Base-by-base conservation (phyloP, 2,888 invertebrate genomes). In the Synanthedon tipuliformis region DNA sequence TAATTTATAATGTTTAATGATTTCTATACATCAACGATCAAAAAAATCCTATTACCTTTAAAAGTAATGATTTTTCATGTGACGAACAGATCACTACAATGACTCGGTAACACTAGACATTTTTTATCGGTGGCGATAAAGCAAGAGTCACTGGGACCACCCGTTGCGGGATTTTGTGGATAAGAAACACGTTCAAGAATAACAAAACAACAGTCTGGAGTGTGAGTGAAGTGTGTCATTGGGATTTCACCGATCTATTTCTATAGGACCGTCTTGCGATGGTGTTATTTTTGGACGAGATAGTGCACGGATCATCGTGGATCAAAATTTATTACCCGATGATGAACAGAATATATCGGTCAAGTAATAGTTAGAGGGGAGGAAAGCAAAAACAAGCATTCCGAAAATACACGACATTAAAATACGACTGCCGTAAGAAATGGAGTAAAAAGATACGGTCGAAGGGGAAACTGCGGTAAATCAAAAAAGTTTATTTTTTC, bases 181-280 rank as follows among this genome's bases (percentile, higher is more conserved):
- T 77, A 63, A 66, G 57, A 60, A 58, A 58, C 58, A 56, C 64
- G 54, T 53, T 53, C 50, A 53, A 55, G 53, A 57, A 55, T 54
- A 56, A 58, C 57, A 54, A 41, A 41, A 16, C 49, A 15, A 48
- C 57, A 56, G 51, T 52, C 62, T 56, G 58, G 60, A 66, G 65
- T 60, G 68, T 58, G 69, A 72, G 69, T 74, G 74, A 80, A 77
- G 74, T 79, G 74, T 81, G 81, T 81, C 81, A 81, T 81, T 78
- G 73, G 76, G 75, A 73, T 77, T 71, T 68, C 71, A 68, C 61
- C 62, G 63, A 73, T 75, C 78, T 81, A 83, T 82, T 80, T 79
- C 66, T 57, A 72, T 69, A 57, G 50, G 56, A 56, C 53, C 41
- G 16, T 16, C 50, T 50, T 15, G 50, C 50, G 12, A 68, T 61